Conservation (phyloP, 2,888 invertebrate genomes). For the Exocentrus adspersus region DNA sequence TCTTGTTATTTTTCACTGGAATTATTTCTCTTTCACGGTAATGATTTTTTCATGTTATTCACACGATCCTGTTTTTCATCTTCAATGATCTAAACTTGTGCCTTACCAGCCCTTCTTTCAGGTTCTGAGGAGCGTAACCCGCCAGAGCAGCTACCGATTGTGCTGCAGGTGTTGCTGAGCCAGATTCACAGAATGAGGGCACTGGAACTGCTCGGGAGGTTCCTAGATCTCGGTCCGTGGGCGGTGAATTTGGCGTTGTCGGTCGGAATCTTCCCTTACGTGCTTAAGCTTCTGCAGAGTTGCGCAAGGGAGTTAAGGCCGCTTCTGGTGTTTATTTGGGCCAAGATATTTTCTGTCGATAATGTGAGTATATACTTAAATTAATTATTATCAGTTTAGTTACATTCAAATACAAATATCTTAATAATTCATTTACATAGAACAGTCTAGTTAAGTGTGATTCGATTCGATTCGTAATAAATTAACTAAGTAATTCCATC, state of each 20-base stretch:
- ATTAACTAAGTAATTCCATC: too few species aligned
- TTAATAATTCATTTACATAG: too few species aligned
- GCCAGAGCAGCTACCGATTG: constrained; percentile 97
- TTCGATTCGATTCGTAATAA: too few species aligned
- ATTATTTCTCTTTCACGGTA: neutral
- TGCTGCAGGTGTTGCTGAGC: constrained; percentile 84
- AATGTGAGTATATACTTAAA: constrained; percentile 71
- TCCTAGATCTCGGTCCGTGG: constrained; percentile 95
- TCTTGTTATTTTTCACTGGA: too few species aligned
- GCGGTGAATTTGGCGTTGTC: constrained; percentile 95
- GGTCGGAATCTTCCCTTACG: constrained; percentile 99
- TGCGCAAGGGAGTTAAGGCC: constrained; percentile 92
- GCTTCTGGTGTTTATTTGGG: constrained; percentile 97
- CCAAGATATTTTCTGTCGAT: constrained; percentile 97
- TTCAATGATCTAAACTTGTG: constrained; percentile 2
- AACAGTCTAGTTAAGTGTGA: too few species aligned
- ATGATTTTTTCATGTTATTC: neutral
- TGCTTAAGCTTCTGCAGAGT: constrained; percentile 95
- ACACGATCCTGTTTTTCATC: too few species aligned
- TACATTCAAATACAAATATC: too few species aligned
- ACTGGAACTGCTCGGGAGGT: constrained; percentile 90
- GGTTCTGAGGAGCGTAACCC: constrained; percentile 80
- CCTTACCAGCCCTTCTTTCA: constrained; percentile 28
- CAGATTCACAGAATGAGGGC: constrained; percentile 93
- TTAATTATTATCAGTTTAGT: too few species aligned